A percentile compares a stretch with the other conserved stretches of the same genome.
These are phyloP conservation scores for Cyclina sinensis DNA, from an alignment of 1,140 invertebrate genomes.

Conservation along the genomic window DNA sequence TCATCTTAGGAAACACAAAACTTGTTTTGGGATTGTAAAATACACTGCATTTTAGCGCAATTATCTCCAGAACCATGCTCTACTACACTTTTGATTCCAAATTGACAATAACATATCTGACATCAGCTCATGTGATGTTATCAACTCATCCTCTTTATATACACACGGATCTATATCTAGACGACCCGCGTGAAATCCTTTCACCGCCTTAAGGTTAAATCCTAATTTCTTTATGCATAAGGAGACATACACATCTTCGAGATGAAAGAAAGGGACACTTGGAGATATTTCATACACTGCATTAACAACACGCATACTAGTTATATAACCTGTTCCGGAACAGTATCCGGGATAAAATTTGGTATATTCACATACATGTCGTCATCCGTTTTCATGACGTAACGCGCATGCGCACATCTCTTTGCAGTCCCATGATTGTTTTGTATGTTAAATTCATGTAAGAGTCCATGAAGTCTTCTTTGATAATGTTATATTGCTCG, in stretches of 20 bases:
- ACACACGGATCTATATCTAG: conserved; percentile 10
- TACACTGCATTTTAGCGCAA: no score
- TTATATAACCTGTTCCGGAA: conserved; percentile 86
- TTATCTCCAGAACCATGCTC: no score
- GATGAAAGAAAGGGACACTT: conserved; percentile 83
- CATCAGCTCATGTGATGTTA: conserved; percentile 17
- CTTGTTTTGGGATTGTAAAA: no score
- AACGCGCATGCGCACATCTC: conserved; percentile 88
- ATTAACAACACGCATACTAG: conserved; percentile 83
- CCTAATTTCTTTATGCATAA: conserved; percentile 74
- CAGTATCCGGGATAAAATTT: conserved; percentile 86
- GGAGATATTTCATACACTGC: conserved; percentile 79
- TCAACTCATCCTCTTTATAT: background rate
- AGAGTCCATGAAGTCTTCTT: conserved; percentile 92
- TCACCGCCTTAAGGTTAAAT: conserved; percentile 49
- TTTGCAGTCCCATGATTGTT: conserved; percentile 92
- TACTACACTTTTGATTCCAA: conserved; percentile 35
- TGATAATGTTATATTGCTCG: conserved; percentile 90
- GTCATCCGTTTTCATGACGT: conserved; percentile 87
- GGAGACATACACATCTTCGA: conserved; percentile 86
- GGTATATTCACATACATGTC: conserved; percentile 87
- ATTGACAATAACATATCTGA: background rate
- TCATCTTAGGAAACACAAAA: no score
- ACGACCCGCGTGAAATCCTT: conserved; percentile 64
- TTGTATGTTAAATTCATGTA: conserved; percentile 95